phyloP scores from a whole-genome alignment of 2,888 invertebrate species.

The Cryptocheilus praepositus region DNA sequence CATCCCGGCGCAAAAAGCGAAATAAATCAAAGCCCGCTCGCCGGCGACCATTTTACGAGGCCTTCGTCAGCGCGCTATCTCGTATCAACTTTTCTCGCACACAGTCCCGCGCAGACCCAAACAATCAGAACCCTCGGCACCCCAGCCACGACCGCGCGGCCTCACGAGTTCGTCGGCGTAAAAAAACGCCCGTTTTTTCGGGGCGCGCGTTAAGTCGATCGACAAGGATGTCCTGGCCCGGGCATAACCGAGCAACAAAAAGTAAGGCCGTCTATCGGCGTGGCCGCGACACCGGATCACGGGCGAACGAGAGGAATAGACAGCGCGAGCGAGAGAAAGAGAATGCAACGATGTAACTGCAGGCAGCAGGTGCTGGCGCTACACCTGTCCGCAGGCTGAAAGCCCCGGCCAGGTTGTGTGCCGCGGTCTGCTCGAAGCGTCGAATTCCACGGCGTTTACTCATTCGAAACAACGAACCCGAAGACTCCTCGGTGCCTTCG shows the following conservation, averaged over 20 bases:
- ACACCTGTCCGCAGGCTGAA: conserved; percentile 63
- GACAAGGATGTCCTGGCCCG: not conserved
- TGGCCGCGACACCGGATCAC: not conserved
- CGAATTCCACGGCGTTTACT: conserved; percentile 69
- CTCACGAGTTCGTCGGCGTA: too few species aligned
- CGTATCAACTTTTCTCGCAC: too few species aligned
- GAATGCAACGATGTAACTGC: conserved; percentile 31
- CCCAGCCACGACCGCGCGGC: too few species aligned
- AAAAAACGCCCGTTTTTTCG: too few species aligned
- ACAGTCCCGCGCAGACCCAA: too few species aligned
- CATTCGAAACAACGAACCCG: conserved; percentile 66
- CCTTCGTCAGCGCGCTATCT: too few species aligned
- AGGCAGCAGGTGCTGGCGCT: conserved; percentile 65
- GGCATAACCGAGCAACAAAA: conserved; percentile 2
- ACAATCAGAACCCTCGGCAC: too few species aligned
- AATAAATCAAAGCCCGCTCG: too few species aligned
- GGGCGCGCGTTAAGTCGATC: too few species aligned
- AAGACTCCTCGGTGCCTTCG: conserved; percentile 35
- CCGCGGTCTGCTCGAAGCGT: conserved; percentile 52
- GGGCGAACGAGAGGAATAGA: not conserved
- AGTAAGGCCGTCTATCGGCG: conserved; percentile 4
- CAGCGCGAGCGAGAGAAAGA: conserved; percentile 12
- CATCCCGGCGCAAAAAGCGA: too few species aligned
- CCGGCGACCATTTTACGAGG: too few species aligned
- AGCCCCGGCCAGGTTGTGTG: conserved; percentile 45